Evolutionary conservation across 92 coral and sea anemone genomes (phyloP), one percentile per base, ranked within the genome.

Genomic region (Palythoa caribaeorum): DNA sequence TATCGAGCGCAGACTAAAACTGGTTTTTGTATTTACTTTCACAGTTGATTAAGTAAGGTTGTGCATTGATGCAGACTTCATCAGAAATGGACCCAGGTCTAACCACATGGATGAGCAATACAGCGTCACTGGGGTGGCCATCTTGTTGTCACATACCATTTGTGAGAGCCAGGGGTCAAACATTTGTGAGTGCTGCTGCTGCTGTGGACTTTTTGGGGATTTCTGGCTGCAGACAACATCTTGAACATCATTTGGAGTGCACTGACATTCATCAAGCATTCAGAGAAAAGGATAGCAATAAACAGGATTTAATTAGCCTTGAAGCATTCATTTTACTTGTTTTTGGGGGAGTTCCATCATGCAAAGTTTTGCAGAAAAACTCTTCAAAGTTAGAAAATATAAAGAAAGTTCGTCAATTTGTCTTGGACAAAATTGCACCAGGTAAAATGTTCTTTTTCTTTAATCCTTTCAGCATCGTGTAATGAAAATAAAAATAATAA

Each of bases 371-470:
- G 85, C 85, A 80, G 74, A 80, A 80, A 8, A 80, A 80, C 72
- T 80, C 85, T 17, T 80, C 74, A n/a, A 76, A 51, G 9, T 10
- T 80, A 10, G 85, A 80, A n/a, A 62, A 80, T 62, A 48, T 80
- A 44, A 44, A 60, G 57, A 80, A 80, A 80, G 57, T 80, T 39
- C 85, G 85, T 39, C 85, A 40, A 20, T 80, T 60, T 80, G 71
- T 80, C 73, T 80, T 80, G 57, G 85, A 80, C 57, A 80, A 80
- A n/a, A 63, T 80, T 63, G 85, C 73, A 20, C 73, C 73, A 80
- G 85, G 85, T 80, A 39, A 16, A 74, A 28, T 28, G 28, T 28
- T 28, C 28, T 28, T 28, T 28, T 28, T 28, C 16, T 14, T 38
- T 10, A 12, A 9, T 1, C 4, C 50, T 44, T 0, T 44, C 50